A percentile compares a stretch with the other conserved stretches of the same genome.
phyloP scores from a whole-genome alignment of 2,797 vertebrate genomes.

The Rhinogobio ventralis region DNA sequence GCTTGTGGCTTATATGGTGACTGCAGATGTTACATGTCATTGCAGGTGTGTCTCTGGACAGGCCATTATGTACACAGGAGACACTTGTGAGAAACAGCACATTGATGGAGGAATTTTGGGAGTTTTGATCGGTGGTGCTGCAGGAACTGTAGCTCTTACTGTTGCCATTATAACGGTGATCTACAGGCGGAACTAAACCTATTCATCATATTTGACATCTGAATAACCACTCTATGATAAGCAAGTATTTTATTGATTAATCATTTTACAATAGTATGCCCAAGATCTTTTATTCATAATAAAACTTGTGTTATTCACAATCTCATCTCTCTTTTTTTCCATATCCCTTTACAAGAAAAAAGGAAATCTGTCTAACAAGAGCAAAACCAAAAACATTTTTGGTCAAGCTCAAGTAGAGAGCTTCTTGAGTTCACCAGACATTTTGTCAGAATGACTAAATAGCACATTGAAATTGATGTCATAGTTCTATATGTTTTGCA shows the following conservation, averaged over 20 bases:
- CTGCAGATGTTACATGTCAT: conserved; percentile 20
- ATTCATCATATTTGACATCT: conserved; percentile 1
- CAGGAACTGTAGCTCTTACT: conserved; percentile 74
- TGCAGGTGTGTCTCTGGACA: conserved; percentile 81
- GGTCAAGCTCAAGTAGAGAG: neutral
- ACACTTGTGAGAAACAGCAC: conserved; percentile 79
- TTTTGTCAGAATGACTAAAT: conserved; percentile 10
- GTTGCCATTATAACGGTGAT: conserved; percentile 72
- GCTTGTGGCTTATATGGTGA: neutral
- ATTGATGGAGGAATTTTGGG: conserved; percentile 77
- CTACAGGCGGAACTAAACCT: conserved; percentile 61
- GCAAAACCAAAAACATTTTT: neutral
- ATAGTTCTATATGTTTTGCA: neutral
- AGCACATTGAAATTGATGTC: neutral
- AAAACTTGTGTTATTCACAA: neutral
- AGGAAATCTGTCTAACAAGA: neutral
- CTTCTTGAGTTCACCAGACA: conserved; percentile 4
- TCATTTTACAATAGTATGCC: neutral
- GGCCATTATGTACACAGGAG: conserved; percentile 79
- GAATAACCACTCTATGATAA: conserved; percentile 12
- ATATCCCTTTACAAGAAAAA: conserved; percentile 27
- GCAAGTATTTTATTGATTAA: conserved; percentile 23
- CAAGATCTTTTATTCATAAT: conserved; percentile 20
- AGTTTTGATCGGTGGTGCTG: conserved; percentile 74
- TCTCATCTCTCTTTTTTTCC: neutral